These are phyloP conservation scores for Dorcus hopei DNA, from an alignment of 2,888 invertebrate genomes.

Conservation along the genomic window DNA sequence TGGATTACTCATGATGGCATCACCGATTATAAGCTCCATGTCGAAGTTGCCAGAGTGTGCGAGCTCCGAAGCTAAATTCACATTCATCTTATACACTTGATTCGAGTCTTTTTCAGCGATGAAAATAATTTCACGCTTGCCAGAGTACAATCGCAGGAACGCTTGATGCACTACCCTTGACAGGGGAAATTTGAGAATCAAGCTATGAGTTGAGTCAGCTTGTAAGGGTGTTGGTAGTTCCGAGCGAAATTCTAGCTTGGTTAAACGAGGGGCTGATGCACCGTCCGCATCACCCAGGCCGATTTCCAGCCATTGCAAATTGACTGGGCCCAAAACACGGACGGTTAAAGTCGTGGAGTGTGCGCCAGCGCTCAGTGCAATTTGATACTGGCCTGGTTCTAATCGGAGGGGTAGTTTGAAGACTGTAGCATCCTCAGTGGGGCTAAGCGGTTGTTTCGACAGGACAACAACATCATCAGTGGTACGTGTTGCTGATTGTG, in stretches of 20 bases:
- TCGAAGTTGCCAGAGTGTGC: conserved; percentile 75
- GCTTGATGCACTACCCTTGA: conserved; percentile 80
- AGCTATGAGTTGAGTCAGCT: conserved; percentile 83
- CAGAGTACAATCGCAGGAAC: conserved; percentile 75
- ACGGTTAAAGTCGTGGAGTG: conserved; percentile 52
- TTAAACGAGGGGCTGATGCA: conserved; percentile 74
- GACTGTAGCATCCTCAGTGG: conserved; percentile 60
- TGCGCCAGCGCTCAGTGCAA: conserved; percentile 70
- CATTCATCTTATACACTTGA: conserved; percentile 80
- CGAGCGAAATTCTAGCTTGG: conserved; percentile 69
- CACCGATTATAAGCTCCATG: conserved; percentile 84
- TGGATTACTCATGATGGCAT: conserved; percentile 85
- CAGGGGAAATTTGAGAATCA: conserved; percentile 77
- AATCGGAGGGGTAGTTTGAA: conserved; percentile 79
- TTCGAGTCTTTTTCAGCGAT: conserved; percentile 85
- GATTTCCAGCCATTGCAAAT: conserved; percentile 75
- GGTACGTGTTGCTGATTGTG: conserved; percentile 71
- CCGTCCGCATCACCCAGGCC: conserved; percentile 85
- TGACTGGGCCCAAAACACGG: conserved; percentile 74
- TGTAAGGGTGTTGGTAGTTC: conserved; percentile 68
- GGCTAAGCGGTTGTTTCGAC: conserved; percentile 60
- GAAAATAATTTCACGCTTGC: conserved; percentile 81
- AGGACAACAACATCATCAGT: conserved; percentile 74
- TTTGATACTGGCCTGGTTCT: conserved; percentile 80
- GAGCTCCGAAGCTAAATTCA: conserved; percentile 78